Percentiles rank a stretch among this genome's conserved stretches.
Evolutionary conservation across 2,888 invertebrate genomes (phyloP).

Genomic region (Orthonychiurus folsomi): DNA sequence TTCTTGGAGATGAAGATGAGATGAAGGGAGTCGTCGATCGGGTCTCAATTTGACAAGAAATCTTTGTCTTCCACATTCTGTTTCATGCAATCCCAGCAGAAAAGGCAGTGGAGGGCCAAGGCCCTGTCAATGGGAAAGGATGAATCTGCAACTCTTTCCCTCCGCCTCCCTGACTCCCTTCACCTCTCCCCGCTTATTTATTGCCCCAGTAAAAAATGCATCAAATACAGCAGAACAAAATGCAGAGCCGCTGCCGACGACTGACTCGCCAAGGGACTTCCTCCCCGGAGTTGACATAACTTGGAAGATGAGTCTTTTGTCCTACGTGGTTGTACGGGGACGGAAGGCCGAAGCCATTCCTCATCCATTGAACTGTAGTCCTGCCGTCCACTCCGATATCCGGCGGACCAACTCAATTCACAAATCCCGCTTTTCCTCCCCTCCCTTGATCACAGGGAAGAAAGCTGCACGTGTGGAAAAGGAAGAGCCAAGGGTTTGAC

Average conservation of each 20-base stretch:
- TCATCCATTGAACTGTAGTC: background rate
- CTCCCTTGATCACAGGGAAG: background rate
- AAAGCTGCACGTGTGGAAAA: background rate
- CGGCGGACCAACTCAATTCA: background rate
- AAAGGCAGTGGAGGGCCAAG: no score
- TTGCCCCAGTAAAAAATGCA: conserved; percentile 38
- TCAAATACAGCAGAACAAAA: conserved; percentile 39
- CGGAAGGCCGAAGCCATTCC: background rate
- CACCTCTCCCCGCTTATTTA: conserved; percentile 36
- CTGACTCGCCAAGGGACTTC: no score
- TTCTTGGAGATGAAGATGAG: background rate
- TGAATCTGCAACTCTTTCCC: conserved; percentile 32
- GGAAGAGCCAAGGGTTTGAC: background rate
- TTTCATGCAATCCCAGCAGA: conserved; percentile 15
- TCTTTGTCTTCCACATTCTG: background rate
- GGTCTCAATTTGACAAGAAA: background rate
- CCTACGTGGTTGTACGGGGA: conserved; percentile 19
- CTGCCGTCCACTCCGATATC: no score
- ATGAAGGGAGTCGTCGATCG: no score
- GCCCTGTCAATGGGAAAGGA: conserved; percentile 32
- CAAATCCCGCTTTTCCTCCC: background rate
- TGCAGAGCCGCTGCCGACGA: no score
- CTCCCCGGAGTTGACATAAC: conserved; percentile 33
- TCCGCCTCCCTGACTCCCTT: conserved; percentile 11
- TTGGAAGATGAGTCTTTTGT: conserved; percentile 11